Percentiles rank a stretch among this genome's conserved stretches.
Evolutionary conservation across 37 sponge, comb jelly and placozoan species (phyloP).

Genomic region (Dysidea cf. avara): DNA sequence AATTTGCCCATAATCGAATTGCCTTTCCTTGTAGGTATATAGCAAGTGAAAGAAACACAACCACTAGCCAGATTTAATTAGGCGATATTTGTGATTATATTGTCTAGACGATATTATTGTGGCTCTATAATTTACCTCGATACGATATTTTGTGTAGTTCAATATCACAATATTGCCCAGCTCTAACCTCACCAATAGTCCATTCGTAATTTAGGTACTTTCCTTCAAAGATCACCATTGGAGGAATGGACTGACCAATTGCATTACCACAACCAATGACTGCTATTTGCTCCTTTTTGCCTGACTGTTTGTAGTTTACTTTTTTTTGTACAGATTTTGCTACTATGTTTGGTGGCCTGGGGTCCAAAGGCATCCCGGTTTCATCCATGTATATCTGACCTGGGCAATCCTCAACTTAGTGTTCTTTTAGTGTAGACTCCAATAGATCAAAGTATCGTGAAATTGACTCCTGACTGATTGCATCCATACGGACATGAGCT

Average conservation of each 20-base stretch:
- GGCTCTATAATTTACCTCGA: too few relatives aligned
- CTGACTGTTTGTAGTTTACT: neutral
- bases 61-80: too few relatives aligned
- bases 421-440: neutral
- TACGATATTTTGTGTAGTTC: too few relatives aligned
- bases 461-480: neutral
- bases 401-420: neutral
- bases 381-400: neutral
- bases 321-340: neutral
- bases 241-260: neutral
- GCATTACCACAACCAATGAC: neutral
- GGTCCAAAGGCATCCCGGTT: neutral
- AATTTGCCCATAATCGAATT: too few relatives aligned
- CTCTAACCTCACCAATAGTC: neutral
- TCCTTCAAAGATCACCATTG: neutral
- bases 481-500: neutral
- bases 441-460: neutral
- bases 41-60: too few relatives aligned
- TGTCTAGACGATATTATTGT: too few relatives aligned
- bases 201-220: neutral
- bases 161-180: too few relatives aligned
- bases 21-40: too few relatives aligned
- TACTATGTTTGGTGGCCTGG: neutral
- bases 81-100: too few relatives aligned
- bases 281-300: neutral